Conservation (phyloP, 2,888 invertebrate genomes). For the Maniola hyperantus region DNA sequence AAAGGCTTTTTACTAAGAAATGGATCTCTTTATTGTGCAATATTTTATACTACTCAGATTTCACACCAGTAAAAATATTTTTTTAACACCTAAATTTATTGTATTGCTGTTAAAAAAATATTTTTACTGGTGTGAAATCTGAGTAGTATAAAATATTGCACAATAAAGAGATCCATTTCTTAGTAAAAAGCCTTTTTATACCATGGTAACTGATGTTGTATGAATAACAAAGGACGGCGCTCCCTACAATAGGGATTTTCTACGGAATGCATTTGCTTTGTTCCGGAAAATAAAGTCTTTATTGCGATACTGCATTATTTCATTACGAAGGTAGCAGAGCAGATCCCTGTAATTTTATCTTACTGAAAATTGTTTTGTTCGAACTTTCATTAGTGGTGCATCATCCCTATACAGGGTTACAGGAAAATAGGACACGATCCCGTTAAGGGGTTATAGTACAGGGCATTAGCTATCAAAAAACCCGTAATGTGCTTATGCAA, state of each 20-base stretch:
- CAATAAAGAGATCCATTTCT: slow-evolving; percentile 12
- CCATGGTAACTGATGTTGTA: slow-evolving; percentile 21
- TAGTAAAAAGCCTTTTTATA: slow-evolving; percentile 14
- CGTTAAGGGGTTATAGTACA: too few species aligned
- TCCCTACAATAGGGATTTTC: slow-evolving; percentile 14
- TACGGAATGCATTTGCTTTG: slow-evolving; percentile 20
- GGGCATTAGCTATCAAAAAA: too few species aligned
- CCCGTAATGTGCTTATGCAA: too few species aligned
- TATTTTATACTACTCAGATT: background rate
- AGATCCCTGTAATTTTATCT: background rate
- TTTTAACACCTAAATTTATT: background rate
- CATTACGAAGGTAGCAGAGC: slow-evolving; percentile 11
- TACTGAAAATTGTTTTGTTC: background rate
- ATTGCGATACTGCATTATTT: slow-evolving; percentile 13
- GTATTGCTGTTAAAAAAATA: background rate
- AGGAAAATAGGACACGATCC: too few species aligned
- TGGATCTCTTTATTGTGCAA: slow-evolving; percentile 4
- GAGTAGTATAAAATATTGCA: background rate
- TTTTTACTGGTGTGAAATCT: background rate
- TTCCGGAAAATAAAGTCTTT: slow-evolving; percentile 17
- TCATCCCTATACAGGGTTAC: too few species aligned
- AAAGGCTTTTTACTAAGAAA: slow-evolving; percentile 16
- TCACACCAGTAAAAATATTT: background rate
- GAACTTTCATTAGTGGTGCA: background rate
- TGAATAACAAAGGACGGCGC: slow-evolving; percentile 25